These are phyloP conservation scores for Spisula solida DNA, from an alignment of 2,888 invertebrate genomes.

Conservation along the genomic window DNA sequence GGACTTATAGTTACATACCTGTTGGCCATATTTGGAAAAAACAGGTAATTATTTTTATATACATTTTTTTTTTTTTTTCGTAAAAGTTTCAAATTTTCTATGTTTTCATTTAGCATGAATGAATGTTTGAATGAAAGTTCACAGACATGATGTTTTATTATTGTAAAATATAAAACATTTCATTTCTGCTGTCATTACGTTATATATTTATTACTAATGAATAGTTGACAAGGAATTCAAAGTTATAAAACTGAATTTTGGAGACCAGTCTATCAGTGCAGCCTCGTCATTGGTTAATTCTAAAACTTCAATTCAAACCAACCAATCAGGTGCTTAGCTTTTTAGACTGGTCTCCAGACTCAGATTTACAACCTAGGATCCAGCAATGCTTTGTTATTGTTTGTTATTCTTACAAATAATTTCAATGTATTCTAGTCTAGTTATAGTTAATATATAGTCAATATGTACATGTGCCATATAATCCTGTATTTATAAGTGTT, in stretches of 20 bases:
- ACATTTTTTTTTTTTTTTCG: background rate
- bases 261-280: slow-evolving; percentile 1
- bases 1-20: slow-evolving; percentile 54
- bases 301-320: background rate
- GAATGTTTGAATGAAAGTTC: slow-evolving; percentile 7
- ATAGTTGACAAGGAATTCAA: background rate
- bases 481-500: too few species aligned
- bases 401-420: too few species aligned
- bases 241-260: background rate
- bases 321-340: background rate
- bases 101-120: slow-evolving; percentile 18
- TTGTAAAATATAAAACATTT: too few species aligned
- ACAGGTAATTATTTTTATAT: slow-evolving; percentile 52
- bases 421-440: too few species aligned
- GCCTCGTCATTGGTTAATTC: background rate
- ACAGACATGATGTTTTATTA: background rate
- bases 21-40: slow-evolving; percentile 35
- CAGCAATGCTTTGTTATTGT: background rate
- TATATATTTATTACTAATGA: too few species aligned
- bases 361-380: background rate
- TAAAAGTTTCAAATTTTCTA: too few species aligned
- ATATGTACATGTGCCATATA: too few species aligned
- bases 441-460: too few species aligned
- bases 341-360: background rate
- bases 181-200: too few species aligned